These are phyloP conservation scores for Apeira syringaria DNA, from an alignment of 2,888 invertebrate species.

Conservation along the genomic window DNA sequence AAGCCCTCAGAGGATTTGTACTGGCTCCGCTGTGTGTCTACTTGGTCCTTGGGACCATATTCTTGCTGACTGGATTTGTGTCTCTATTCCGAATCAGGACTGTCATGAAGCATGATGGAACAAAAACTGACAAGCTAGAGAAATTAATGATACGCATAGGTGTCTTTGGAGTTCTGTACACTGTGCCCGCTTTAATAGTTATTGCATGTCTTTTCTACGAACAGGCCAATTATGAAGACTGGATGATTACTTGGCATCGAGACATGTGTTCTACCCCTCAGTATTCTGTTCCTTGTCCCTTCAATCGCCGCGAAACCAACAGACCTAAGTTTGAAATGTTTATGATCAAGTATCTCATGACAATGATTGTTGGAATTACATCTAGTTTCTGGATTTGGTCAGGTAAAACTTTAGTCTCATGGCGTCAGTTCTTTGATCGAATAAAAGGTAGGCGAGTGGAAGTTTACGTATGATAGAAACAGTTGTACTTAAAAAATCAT, in stretches of 20 bases:
- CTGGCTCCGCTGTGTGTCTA: constrained; percentile 95
- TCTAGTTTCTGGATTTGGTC: constrained; percentile 99
- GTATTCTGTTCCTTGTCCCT: constrained; percentile 92
- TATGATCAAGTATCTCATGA: constrained; percentile 98
- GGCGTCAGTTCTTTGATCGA: constrained; percentile 93
- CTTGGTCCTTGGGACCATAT: constrained; percentile 94
- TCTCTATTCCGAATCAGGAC: constrained; percentile 98
- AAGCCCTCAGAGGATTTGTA: constrained; percentile 95
- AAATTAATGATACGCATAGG: constrained; percentile 98
- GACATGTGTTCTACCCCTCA: constrained; percentile 89
- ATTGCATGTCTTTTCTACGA: constrained; percentile 98
- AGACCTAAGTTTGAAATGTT: constrained; percentile 93
- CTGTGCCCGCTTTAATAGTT: constrained; percentile 96
- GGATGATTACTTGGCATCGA: constrained; percentile 94
- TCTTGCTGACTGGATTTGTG: constrained; percentile 97
- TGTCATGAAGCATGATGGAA: constrained; percentile 97
- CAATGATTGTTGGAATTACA: constrained; percentile 97
- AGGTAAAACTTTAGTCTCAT: constrained; percentile 96
- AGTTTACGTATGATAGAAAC: constrained; percentile 68
- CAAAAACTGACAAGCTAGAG: constrained; percentile 97
- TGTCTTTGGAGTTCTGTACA: constrained; percentile 98
- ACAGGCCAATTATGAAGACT: constrained; percentile 93
- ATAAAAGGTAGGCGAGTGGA: constrained; percentile 86
- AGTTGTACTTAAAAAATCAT: neutral
- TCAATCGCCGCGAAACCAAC: constrained; percentile 74